Percentiles rank a stretch among this genome's conserved stretches.
Conservation (phyloP, 2,113 vertebrate genomes). For the human (Homo sapiens) region DNA sequence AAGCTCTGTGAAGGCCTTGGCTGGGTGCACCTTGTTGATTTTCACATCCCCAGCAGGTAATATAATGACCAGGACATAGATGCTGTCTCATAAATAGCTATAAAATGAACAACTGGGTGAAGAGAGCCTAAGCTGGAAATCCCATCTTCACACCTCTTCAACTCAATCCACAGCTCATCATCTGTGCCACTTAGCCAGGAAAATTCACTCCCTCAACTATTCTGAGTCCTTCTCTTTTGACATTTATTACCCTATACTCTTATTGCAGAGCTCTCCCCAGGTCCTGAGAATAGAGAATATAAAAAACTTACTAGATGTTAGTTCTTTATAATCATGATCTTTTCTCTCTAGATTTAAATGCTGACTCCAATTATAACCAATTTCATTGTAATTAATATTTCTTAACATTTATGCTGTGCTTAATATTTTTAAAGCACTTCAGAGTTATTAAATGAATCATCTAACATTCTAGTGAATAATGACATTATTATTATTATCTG, state of each 20-base stretch:
- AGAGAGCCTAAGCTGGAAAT: background rate
- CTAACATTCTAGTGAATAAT: background rate
- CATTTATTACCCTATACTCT: background rate
- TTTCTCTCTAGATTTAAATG: constrained; percentile 44
- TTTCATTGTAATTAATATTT: constrained; percentile 12
- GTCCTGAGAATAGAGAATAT: background rate
- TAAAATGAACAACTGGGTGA: background rate
- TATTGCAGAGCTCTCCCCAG: background rate
- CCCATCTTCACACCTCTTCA: background rate
- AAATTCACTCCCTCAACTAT: background rate
- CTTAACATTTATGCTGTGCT: constrained; percentile 14
- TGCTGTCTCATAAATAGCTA: background rate
- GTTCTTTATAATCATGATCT: background rate
- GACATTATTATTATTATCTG: background rate
- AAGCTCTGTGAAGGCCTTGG: rapidly evolving
- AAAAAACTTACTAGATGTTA: background rate
- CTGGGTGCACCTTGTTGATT: background rate
- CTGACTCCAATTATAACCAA: background rate
- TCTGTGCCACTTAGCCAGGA: background rate
- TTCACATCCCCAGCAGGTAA: background rate
- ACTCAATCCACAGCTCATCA: too few species aligned
- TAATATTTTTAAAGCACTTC: constrained; percentile 43
- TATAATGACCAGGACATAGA: background rate
- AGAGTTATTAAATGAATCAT: background rate
- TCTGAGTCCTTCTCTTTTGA: background rate